These are phyloP conservation scores for Eubasilissa regina DNA, from an alignment of 1,140 invertebrate genomes.

Conservation along the genomic window DNA sequence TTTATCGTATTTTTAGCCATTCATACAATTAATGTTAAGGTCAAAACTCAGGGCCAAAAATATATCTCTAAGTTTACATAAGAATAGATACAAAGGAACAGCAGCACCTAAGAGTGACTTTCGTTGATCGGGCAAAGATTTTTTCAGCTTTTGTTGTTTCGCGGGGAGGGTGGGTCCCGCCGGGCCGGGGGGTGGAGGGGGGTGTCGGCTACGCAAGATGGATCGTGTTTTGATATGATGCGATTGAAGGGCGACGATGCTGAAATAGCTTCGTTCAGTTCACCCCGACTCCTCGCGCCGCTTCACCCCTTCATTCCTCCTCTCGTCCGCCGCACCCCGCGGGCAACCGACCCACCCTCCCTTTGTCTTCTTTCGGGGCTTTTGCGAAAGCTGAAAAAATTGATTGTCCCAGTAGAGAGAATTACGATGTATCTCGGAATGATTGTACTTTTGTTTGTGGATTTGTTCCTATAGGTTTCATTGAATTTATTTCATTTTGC, in stretches of 20 bases:
- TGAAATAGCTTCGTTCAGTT: slow-evolving; percentile 55
- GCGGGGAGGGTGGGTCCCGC: slow-evolving; percentile 7
- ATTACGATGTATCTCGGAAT: slow-evolving; percentile 33
- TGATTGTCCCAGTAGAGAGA: slow-evolving; percentile 39
- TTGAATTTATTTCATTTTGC: slow-evolving; percentile 30
- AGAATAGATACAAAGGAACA: slow-evolving; percentile 22
- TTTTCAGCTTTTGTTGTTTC: slow-evolving; percentile 58
- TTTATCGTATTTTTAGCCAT: too few relatives aligned
- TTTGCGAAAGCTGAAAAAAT: slow-evolving; percentile 37
- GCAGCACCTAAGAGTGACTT: slow-evolving; percentile 24
- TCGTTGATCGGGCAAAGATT: slow-evolving; percentile 36
- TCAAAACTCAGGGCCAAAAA: too few relatives aligned
- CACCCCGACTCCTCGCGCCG: slow-evolving; percentile 14
- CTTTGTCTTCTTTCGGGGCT: slow-evolving; percentile 42
- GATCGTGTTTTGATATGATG: slow-evolving; percentile 59
- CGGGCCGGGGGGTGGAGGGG: background rate
- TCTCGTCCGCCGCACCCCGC: background rate
- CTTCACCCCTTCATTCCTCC: slow-evolving; percentile 7
- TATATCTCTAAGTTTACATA: background rate
- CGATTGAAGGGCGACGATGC: slow-evolving; percentile 59
- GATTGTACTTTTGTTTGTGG: slow-evolving; percentile 32
- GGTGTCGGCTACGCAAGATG: slow-evolving; percentile 51
- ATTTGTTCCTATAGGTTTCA: slow-evolving; percentile 31
- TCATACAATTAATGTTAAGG: too few relatives aligned
- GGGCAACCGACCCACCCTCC: background rate